Evolutionary conservation across 2,113 vertebrate species (phyloP), one percentile per base, ranked within the genome.

Genomic region (Corythornis madagascariensis): DNA sequence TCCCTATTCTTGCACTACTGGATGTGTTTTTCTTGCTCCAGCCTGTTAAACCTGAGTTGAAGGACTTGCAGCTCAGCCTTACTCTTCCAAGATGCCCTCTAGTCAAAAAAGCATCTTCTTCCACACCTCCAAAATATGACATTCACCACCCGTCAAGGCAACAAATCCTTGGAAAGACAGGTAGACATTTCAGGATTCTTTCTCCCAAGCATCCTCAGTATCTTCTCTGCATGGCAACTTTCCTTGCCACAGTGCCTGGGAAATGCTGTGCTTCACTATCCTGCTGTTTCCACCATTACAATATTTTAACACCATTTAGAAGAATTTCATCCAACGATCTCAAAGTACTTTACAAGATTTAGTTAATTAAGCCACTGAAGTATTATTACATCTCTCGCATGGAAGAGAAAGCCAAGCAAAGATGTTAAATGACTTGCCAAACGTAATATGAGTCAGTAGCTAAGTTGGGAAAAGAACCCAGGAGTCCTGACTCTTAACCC

Each of bases 331-430:
- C 72, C 75, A 89, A 83, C 73, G 72, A 89, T 67, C 56, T 43
- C 60, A 8, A 89, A 80, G 67, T 77, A 47, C 64, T 89, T 83
- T 83, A 47, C 64, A 89, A 94, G 64, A 28, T 70, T 91, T 80
- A 93, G 67, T 83, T 96, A 94, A 95, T 96, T 93, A 93, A 93
- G 82, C 86, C 92, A 93, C 92, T 86, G 87, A 95, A 91, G 67
- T 86, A 92, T 72, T 93, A 92, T 91, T 94, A 77, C 72, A 20
- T 70, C 67, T 89, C 57, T 82, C 29, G 60, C 53, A 71, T 2
- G 4, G 64, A 94, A 71, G 22, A 92, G 75, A 94, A 93, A 93
- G 84, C 83, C 94, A 89, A 92, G 84, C 60, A 88, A 85, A 92
- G 91, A 95, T 64, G 91, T 94, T 87, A 94, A 96, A 92, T 86